A percentile compares a stretch with the other conserved stretches of the same genome.
These are phyloP conservation scores for Zoanthus sociatus DNA, from an alignment of 92 coral and sea anemone genomes.

Conservation along the genomic window DNA sequence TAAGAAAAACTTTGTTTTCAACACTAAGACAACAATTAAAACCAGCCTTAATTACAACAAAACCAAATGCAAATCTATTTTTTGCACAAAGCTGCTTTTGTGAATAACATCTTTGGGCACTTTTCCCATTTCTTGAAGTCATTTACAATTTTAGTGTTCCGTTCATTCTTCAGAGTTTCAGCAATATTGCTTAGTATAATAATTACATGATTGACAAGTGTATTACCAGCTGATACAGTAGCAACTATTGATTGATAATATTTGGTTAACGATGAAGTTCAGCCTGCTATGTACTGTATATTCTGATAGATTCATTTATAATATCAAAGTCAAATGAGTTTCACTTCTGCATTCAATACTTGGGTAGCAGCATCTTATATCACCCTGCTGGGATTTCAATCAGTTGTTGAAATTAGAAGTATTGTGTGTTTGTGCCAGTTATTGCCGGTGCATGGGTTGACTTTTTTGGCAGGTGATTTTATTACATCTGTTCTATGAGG, in stretches of 20 bases:
- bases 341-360: conserved; percentile 5
- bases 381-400: conserved; percentile 41
- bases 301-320: not conserved
- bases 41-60: not conserved
- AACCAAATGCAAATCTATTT: not conserved
- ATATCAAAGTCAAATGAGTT: not conserved
- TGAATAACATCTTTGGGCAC: not conserved
- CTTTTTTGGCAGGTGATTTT: conserved; percentile 39
- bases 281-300: not conserved
- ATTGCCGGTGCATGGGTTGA: conserved; percentile 6
- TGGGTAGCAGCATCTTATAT: not conserved
- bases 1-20: not conserved
- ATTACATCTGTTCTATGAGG: conserved; percentile 23
- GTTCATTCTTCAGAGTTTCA: not conserved
- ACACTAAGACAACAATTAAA: not conserved
- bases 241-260: conserved; percentile 16
- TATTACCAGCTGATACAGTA: not conserved
- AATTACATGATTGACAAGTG: not conserved
- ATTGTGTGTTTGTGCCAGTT: conserved; percentile 14
- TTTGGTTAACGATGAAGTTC: conserved; percentile 26
- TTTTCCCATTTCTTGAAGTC: not conserved
- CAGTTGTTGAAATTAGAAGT: conserved; percentile 16
- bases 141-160: not conserved
- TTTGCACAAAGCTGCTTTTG: conserved; percentile 4
- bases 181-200: not conserved